Base-by-base conservation (phyloP, 2,888 invertebrate genomes). In the Trissonchulus sp. region DNA sequence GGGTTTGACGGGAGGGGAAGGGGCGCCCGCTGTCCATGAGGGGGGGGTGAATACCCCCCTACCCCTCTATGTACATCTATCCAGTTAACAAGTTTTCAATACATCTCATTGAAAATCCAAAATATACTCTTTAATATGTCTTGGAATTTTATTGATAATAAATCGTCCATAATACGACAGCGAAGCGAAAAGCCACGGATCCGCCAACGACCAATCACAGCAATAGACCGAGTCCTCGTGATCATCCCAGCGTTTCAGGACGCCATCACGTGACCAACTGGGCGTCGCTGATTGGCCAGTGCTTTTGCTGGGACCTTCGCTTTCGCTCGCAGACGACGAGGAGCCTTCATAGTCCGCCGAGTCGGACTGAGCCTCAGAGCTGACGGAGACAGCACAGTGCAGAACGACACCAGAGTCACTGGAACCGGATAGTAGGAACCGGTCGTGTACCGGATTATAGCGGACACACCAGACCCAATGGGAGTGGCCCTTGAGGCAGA, bases 121-220 rank as follows among this genome's bases (percentile, higher is more conserved):
- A 37, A 97, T 93, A 87, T 93, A 93, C 84, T 95, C 96, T 87
- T 97, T 98, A 83, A 93, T 91, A 81, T 92, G 91, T 77, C 92
- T 89, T n/a, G 97, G 95, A 33, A 98, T 95, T 82, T 92, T 89
- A 63, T 95, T 94, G 60, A 99, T 90, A 71, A 98, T 91, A 30
- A 99, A 89, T 72, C 98, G 87, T 0, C 98, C 99, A 86, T 99
- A 99, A 85, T 96, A 97, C 84, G 96, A 96, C 0, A 97, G 88
- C 0, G 97, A 97, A n/a, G 98, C 98, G 88, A 97, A 98, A 76
- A 94, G 91, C 98, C 98, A 99, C 23, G 98, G 96, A 87, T 99
- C 98, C 34, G 93, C 93, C 33, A 92, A 90, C 77, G 95, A 95
- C 98, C 98, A 99, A 86, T 96, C 96, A 0, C 92, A 93, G 82